These are phyloP conservation scores for Latrodectus hesperus DNA, from an alignment of 2,888 invertebrate genomes.

Conservation along the genomic window DNA sequence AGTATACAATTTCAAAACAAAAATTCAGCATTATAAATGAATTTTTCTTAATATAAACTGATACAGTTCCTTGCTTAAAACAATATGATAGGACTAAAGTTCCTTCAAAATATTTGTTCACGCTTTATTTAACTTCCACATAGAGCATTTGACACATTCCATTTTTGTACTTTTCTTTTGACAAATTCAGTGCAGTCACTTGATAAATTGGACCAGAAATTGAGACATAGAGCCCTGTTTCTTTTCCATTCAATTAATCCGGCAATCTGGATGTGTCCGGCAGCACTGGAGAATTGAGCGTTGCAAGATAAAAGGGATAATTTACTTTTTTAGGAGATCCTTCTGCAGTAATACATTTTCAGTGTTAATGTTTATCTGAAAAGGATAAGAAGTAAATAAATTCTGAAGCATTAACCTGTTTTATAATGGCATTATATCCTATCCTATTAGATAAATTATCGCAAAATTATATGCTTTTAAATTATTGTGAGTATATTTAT, in stretches of 20 bases:
- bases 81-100: no score
- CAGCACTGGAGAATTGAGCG: not conserved
- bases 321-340: not conserved
- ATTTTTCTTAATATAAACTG: no score
- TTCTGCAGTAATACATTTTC: not conserved
- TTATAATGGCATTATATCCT: no score
- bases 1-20: no score
- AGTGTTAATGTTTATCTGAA: not conserved
- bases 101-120: no score
- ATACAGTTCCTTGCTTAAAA: no score
- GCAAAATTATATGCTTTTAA: no score
- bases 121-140: not conserved
- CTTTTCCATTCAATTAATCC: slow-evolving; percentile 55
- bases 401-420: no score
- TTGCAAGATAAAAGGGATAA: not conserved
- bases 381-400: no score
- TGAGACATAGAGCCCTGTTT: slow-evolving; percentile 27
- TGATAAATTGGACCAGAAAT: slow-evolving; percentile 44
- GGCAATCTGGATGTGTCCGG: slow-evolving; percentile 36
- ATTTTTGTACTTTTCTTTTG: not conserved
- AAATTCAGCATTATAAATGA: no score
- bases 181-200: slow-evolving; percentile 8
- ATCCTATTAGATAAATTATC: no score
- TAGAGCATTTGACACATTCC: not conserved
- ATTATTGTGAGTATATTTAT: no score